Evolutionary conservation across 2,888 invertebrate species (phyloP).

Genomic region (Brenthis daphne): DNA sequence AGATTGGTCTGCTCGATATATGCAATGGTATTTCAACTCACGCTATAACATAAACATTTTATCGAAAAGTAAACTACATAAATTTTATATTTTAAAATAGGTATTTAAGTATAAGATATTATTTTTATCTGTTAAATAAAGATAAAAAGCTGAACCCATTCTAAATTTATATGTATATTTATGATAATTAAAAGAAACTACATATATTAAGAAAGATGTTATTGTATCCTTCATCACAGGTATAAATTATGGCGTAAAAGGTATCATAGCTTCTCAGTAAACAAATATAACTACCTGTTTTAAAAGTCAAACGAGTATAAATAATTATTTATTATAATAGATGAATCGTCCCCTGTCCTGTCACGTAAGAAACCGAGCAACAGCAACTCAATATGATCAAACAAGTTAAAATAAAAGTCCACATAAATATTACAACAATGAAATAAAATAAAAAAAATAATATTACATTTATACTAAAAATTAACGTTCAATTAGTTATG

Average conservation of each 20-base stretch:
- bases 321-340: too few relatives aligned
- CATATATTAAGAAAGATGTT: too few relatives aligned
- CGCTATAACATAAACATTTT: slow-evolving; percentile 22
- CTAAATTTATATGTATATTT: too few relatives aligned
- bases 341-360: slow-evolving; percentile 57
- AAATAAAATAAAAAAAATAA: too few relatives aligned
- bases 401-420: not conserved
- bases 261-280: slow-evolving; percentile 7
- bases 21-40: slow-evolving; percentile 41
- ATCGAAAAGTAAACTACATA: slow-evolving; percentile 1
- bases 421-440: too few relatives aligned
- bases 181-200: too few relatives aligned
- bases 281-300: slow-evolving; percentile 45
- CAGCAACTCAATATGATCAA: slow-evolving; percentile 38
- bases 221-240: not conserved
- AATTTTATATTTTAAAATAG: slow-evolving; percentile 1
- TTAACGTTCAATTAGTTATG: too few relatives aligned
- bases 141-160: not conserved
- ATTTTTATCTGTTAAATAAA: not conserved
- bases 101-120: not conserved
- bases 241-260: slow-evolving; percentile 41
- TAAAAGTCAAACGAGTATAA: slow-evolving; percentile 61
- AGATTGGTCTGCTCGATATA: slow-evolving; percentile 59
- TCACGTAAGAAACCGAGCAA: slow-evolving; percentile 62
- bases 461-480: too few relatives aligned